These are phyloP conservation scores for Amazona finschi DNA, from an alignment of 2,797 vertebrate genomes.

Conservation along the genomic window DNA sequence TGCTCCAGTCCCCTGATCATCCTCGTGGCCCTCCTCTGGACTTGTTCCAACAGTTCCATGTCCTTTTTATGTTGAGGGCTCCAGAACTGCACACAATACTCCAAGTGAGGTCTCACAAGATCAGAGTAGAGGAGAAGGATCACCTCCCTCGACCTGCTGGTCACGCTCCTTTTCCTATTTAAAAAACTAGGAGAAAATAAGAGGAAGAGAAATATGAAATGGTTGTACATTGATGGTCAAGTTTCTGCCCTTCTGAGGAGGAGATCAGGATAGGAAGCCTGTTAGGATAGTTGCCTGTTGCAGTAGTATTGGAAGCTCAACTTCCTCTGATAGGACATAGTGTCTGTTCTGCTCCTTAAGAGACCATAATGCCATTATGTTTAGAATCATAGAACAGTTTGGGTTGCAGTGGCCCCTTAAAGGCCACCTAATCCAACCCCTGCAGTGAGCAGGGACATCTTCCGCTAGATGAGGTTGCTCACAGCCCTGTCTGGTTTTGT, in stretches of 20 bases:
- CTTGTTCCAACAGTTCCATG: too few species aligned
- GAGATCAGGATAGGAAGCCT: not conserved
- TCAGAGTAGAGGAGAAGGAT: too few species aligned
- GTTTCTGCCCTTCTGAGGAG: not conserved
- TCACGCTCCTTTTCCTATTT: too few species aligned
- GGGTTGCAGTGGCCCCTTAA: not conserved
- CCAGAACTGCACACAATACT: too few species aligned
- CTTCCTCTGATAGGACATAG: not conserved
- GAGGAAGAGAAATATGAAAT: not conserved
- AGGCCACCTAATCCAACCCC: not conserved
- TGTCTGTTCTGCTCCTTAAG: not conserved
- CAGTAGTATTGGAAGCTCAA: not conserved
- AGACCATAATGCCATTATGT: accelerated
- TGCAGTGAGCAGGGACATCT: not conserved
- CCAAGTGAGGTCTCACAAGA: too few species aligned
- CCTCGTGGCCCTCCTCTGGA: too few species aligned
- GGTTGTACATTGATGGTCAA: not conserved
- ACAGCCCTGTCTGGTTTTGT: not conserved
- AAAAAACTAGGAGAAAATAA: not conserved
- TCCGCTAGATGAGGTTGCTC: not conserved
- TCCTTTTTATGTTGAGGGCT: too few species aligned
- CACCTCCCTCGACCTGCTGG: too few species aligned
- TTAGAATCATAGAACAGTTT: not conserved
- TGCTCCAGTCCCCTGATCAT: too few species aligned
- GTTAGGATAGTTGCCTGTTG: not conserved